Conservation (phyloP, 2,113 vertebrate genomes). For the Camarhynchus parvulus region DNA sequence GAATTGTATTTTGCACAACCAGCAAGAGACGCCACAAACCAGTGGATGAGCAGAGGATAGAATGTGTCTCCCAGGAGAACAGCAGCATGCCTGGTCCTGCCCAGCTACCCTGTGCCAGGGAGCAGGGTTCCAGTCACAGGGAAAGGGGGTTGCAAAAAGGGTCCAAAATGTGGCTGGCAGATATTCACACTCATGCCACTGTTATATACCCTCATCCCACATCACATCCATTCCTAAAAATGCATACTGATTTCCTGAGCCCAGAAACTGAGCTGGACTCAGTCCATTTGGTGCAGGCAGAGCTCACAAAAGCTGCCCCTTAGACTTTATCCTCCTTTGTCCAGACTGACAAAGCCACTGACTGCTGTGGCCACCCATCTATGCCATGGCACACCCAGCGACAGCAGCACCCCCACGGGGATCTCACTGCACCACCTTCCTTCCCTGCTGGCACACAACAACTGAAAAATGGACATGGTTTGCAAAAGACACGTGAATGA, state of each 20-base stretch:
- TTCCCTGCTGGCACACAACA: not conserved
- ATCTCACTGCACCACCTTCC: not conserved
- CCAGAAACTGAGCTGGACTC: not conserved
- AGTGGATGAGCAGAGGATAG: rapidly evolving
- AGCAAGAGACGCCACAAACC: not conserved
- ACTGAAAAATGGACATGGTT: not conserved
- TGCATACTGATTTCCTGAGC: not conserved
- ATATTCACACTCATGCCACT: not conserved
- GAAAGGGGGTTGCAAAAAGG: rapidly evolving
- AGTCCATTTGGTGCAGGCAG: not conserved
- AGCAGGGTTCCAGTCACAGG: not conserved
- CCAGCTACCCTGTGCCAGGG: not conserved
- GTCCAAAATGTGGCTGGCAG: rapidly evolving
- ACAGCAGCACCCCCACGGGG: not conserved
- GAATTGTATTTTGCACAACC: not conserved
- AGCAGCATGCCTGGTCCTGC: not conserved
- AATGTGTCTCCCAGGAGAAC: not conserved
- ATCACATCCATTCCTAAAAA: not conserved
- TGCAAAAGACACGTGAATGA: rapidly evolving
- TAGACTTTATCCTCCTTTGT: not conserved
- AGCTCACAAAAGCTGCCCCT: not conserved
- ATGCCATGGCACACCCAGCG: rapidly evolving
- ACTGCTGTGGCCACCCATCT: not conserved
- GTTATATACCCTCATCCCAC: not conserved
- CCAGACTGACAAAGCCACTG: not conserved